A percentile compares a stretch with the other conserved stretches of the same genome.
Evolutionary conservation across 2,113 vertebrate species (phyloP).

Genomic region (Oxyura jamaicensis): DNA sequence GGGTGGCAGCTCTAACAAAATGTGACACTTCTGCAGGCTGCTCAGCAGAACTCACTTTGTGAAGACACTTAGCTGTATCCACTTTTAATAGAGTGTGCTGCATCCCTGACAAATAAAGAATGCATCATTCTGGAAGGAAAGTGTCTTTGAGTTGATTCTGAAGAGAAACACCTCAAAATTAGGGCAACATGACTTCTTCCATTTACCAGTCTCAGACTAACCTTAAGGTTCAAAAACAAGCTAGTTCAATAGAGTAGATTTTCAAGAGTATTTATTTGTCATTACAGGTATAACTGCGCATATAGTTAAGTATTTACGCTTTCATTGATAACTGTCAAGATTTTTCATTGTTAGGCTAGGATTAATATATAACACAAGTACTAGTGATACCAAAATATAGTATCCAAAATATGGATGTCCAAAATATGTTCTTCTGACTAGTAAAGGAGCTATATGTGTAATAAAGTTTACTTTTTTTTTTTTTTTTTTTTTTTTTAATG

Average conservation of each 20-base stretch:
- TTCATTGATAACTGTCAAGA: neutral
- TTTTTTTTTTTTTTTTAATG: too few species aligned
- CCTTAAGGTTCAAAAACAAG: neutral
- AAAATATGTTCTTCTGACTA: neutral
- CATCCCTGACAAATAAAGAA: slow-evolving; percentile 38
- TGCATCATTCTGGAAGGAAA: slow-evolving; percentile 12
- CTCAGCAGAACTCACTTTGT: slow-evolving; percentile 3
- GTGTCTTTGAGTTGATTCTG: neutral
- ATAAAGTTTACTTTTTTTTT: neutral
- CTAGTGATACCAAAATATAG: too few species aligned
- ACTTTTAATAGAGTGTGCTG: slow-evolving; percentile 45
- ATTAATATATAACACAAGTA: neutral
- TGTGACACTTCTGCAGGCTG: slow-evolving; percentile 18
- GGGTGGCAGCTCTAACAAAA: slow-evolving; percentile 36
- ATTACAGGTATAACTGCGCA: neutral
- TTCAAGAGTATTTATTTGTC: neutral
- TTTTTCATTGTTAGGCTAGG: neutral
- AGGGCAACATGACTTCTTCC: neutral
- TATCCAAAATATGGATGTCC: too few species aligned
- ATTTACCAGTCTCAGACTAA: neutral
- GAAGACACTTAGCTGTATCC: neutral
- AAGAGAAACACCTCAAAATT: neutral
- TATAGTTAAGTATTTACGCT: neutral
- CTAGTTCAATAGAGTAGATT: neutral
- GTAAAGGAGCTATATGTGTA: neutral